Evolutionary conservation across 1,140 invertebrate species (phyloP), one percentile per base, ranked within the genome.

Genomic region (Brevipalpus yothersi): DNA sequence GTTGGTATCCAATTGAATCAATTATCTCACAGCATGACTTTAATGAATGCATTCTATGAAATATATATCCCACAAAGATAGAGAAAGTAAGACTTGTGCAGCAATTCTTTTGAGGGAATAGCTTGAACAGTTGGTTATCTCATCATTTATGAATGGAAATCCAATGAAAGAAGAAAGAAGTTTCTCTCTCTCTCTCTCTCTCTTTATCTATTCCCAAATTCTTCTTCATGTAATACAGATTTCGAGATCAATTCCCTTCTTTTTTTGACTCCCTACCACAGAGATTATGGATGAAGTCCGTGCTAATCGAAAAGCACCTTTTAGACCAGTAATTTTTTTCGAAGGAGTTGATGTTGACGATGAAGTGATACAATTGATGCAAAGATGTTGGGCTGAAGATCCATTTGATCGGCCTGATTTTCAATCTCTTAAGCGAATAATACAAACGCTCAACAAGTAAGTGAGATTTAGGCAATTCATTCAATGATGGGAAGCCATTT

Each of bases 351-450:
- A 79, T 45, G 79, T 77, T 66, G 81, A 83, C 42, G 83, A 87
- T 59, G 84, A 81, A 67, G 78, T 89, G 47, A 69, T 86, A 31
- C 75, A 75, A 64, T 80, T 80, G 66, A 87, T 90, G 67, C 77
- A 76, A 62, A 85, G 89, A 66, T 88, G 86, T 69, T 92, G 87
- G 87, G 75, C 80, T 10, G 87, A 91, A 69, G 77, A 79, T 51
- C 79, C 84, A 0, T 79, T 82, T 17, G 74, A 78, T 8, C 72
- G 87, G 12, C 86, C 85, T 0, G 86, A 90, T 69, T 87, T 95
- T 71, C 78, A 76, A 7, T 77, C 80, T 17, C 73, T 93, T 4
- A 91, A 92, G 69, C 78, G 79, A n/a, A 82, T 65, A 43, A 67
- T 67, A 78, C 73, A 84, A 51, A 79, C 83, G 68, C 77, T 90